A percentile compares a stretch with the other conserved stretches of the same genome.
Evolutionary conservation across 2,888 invertebrate species (phyloP).

Genomic region (Drosophila anomalata): DNA sequence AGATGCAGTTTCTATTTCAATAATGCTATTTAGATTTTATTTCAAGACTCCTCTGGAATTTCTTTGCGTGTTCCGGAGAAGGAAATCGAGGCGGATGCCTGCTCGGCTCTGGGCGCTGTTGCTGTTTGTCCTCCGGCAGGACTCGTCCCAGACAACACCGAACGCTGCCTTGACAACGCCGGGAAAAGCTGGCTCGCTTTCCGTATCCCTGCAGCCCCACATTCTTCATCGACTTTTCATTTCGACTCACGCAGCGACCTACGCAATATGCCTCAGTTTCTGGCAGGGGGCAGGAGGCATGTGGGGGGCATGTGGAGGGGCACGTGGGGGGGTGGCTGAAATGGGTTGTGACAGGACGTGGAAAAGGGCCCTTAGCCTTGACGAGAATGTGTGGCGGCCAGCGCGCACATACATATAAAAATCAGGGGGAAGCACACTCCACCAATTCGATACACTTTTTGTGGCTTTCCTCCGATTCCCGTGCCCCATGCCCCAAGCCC

Average conservation of each 20-base stretch:
- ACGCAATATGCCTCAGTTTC: constrained; percentile 76
- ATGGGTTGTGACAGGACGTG: constrained; percentile 24
- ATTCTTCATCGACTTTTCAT: not conserved
- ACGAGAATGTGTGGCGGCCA: constrained; percentile 48
- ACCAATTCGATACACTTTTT: constrained; percentile 44
- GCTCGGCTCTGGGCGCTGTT: constrained; percentile 19
- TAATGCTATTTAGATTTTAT: not conserved
- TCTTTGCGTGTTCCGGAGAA: constrained; percentile 27
- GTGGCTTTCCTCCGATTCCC: not conserved
- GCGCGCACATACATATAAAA: constrained; percentile 19
- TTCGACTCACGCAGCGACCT: constrained; percentile 61
- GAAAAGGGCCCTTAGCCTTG: constrained; percentile 34
- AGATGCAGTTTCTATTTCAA: not conserved
- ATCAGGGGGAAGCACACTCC: constrained; percentile 33
- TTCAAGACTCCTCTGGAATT: not conserved
- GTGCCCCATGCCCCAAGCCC: not conserved
- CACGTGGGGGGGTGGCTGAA: constrained; percentile 15
- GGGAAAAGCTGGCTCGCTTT: constrained; percentile 12
- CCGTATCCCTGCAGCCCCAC: not conserved
- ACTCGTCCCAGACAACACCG: constrained; percentile 48
- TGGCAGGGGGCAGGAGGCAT: constrained; percentile 15
- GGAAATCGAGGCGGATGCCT: constrained; percentile 77
- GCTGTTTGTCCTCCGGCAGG: constrained; percentile 58
- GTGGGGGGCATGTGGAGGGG: constrained; percentile 13
- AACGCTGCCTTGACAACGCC: constrained; percentile 29